A percentile compares a stretch with the other conserved stretches of the same genome.
phyloP scores from a whole-genome alignment of 2,888 invertebrate species.

The Odontothrips loti region DNA sequence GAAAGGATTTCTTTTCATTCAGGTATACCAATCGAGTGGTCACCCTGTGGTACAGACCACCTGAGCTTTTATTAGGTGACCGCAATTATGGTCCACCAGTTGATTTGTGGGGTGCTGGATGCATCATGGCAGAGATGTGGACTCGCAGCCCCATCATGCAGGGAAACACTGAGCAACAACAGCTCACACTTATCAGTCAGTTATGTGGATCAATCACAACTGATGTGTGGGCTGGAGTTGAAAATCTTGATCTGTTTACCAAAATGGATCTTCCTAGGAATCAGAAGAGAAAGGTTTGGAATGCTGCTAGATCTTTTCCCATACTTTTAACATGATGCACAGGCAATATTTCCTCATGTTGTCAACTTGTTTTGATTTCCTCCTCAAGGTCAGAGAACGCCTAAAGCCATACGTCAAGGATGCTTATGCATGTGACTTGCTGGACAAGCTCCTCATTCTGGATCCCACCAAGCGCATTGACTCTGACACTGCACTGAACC shows the following conservation, averaged over 20 bases:
- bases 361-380: constrained; percentile 29
- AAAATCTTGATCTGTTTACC: constrained; percentile 78
- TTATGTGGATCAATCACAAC: constrained; percentile 94
- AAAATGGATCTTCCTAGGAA: constrained; percentile 83
- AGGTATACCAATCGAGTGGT: constrained; percentile 98
- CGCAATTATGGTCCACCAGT: constrained; percentile 95
- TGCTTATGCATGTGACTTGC: constrained; percentile 83
- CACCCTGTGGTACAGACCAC: constrained; percentile 88
- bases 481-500: constrained; percentile 89
- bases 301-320: not conserved
- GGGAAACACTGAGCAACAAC: constrained; percentile 94
- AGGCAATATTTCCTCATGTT: not conserved
- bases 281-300: constrained; percentile 71
- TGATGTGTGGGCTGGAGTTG: constrained; percentile 91
- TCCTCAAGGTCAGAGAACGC: constrained; percentile 64
- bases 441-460: constrained; percentile 85
- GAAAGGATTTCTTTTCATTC: constrained; percentile 31
- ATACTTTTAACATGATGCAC: too few relatives aligned
- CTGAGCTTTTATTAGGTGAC: constrained; percentile 69
- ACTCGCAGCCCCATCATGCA: constrained; percentile 87
- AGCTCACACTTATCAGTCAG: constrained; percentile 89
- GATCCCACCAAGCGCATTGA: constrained; percentile 87
- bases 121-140: constrained; percentile 99
- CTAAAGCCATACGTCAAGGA: constrained; percentile 87
- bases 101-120: constrained; percentile 96